Base-by-base conservation (phyloP, 2,888 invertebrate genomes). In the Tineola bisselliella region DNA sequence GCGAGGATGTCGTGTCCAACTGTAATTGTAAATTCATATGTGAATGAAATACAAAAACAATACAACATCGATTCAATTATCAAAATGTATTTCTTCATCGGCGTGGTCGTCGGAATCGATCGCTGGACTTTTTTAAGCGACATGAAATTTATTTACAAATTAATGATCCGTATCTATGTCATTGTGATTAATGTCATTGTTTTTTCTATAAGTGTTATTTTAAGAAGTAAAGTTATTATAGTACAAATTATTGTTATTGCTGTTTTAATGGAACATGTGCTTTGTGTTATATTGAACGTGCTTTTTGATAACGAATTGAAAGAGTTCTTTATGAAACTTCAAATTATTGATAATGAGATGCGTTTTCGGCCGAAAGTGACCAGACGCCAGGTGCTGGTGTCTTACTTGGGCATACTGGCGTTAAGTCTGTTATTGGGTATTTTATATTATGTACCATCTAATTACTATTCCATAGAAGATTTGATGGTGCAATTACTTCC, bases 1-100 rank as follows among this genome's bases (percentile, higher is more conserved):
- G 5, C 30, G 10, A 56, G 11, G 6, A 65, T 63, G 78, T 63
- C 72, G 70, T 68, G 70, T 54, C 70, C 70, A 8, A 63, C 66
- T 4, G 69, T 73, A 44, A 71, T 68, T 33, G 69, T 75, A 15
- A 77, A 79, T 60, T 73, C 73, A n/a, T 75, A 72, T 59, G 63
- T 77, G 10, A 63, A 68, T 61, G 64, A 66, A 60, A 64, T 64
- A 54, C 64, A 67, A 6, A 69, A 68, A 61, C 64, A 63, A 0
- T 68, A 67, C 48, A 64, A 76, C 19, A 79, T 48, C 15, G 48
- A 79, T 62, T 59, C 62, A 12, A 63, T 77, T 61, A 74, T 79
- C 0, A 75, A 74, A 62, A 62, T 70, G 0, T 75, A 72, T 54
- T 68, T 77, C 11, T 54, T 69, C 30, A 61, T 63, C 15, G 74